A percentile compares a stretch with the other conserved stretches of the same genome.
These are phyloP conservation scores for Channa striata DNA, from an alignment of 2,797 vertebrate species.

Conservation along the genomic window DNA sequence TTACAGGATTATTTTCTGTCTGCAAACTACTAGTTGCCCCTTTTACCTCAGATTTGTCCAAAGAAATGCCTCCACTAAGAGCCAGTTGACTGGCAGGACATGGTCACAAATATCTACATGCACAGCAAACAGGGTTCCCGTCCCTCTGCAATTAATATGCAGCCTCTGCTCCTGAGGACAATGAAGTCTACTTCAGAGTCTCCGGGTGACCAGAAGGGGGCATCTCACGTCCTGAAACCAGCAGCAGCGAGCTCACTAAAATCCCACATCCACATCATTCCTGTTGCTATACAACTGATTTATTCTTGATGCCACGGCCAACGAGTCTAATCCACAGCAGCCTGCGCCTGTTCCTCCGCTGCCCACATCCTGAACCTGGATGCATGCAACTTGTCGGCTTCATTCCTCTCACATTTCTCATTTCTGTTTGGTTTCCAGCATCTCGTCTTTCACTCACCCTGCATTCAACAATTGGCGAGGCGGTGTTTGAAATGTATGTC, in stretches of 20 bases:
- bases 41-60: neutral
- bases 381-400: conserved; percentile 50
- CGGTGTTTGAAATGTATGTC: conserved; percentile 34
- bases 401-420: conserved; percentile 26
- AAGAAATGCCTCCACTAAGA: conserved; percentile 2
- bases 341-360: conserved; percentile 45
- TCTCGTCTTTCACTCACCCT: conserved; percentile 40
- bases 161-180: conserved; percentile 47
- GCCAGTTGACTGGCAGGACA: neutral
- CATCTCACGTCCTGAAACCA: conserved; percentile 68
- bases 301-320: conserved; percentile 70
- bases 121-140: conserved; percentile 28
- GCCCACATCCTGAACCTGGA: conserved; percentile 38
- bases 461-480: conserved; percentile 66
- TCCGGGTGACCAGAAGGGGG: conserved; percentile 81
- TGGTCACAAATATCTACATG: conserved; percentile 25
- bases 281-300: conserved; percentile 77
- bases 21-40: neutral
- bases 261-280: conserved; percentile 62
- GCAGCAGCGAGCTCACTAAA: conserved; percentile 35
- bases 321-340: conserved; percentile 56
- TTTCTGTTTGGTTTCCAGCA: conserved; percentile 31
- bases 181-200: conserved; percentile 29
- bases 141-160: conserved; percentile 48
- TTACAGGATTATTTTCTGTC: neutral